Base-by-base conservation (phyloP, 1,140 invertebrate genomes). In the Riptortus pedestris region DNA sequence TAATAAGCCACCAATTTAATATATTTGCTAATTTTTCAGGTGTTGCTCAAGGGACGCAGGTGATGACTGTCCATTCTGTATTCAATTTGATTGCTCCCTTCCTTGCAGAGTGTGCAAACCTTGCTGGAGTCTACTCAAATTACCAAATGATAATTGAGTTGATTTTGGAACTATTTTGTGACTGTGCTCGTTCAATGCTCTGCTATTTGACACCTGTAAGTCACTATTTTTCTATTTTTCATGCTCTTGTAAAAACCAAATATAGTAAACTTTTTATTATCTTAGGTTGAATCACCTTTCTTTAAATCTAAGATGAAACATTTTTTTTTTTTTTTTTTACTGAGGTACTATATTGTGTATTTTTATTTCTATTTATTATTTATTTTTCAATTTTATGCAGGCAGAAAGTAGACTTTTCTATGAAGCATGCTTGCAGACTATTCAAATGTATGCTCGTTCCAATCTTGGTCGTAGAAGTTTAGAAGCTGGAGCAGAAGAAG, bases 141-240 rank as follows among this genome's bases (percentile, higher is more conserved):
- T 91, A 90, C 75, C 84, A 86, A 57, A 80, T 85, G 63, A 81
- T 93, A 61, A 85, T 93, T 20, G 81, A 90, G 70, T 76, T 89
- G 14, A 82, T 90, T 61, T 74, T 93, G 55, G 86, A 91, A 71
- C 74, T 93, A 2, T 84, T 90, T 65, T 81, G 80, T 58, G 83
- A 88, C 71, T 84, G 83, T 71, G 81, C 85, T 1, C 81, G 83
- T 63, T 74, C 79, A 64, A 83, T 88, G 78, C 73, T 90, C 33
- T 83, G 81, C 69, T 86, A 81, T 66, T 78, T 89, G 4, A 77
- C 73, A 14, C 70, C 74, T 68, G 81, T 81, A 71, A 75, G 72
- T 69, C 60, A 24, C 9, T 27, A 24, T 57, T 26, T 38, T 38
- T 38, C n/a, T n/a, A n/a, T n/a, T n/a, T n/a, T n/a, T n/a, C n/a